Conservation (phyloP, 2,797 vertebrate genomes). For the Macroramphosus scolopax region DNA sequence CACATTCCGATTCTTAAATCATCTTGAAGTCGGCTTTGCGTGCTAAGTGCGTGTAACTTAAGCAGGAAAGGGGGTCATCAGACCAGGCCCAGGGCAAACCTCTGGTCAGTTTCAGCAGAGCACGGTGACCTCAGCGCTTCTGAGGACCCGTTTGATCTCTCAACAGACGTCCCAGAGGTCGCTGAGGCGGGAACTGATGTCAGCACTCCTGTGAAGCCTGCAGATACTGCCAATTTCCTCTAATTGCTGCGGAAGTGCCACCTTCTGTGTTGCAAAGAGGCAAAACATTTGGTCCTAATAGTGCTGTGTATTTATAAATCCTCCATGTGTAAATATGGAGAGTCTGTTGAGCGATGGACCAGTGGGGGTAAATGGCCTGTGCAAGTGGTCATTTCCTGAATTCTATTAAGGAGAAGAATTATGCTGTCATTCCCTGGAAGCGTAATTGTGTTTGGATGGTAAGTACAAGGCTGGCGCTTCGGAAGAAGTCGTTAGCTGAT, state of each 20-base stretch:
- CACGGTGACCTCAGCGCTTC: slow-evolving; percentile 55
- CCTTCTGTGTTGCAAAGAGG: slow-evolving; percentile 46
- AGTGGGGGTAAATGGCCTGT: slow-evolving; percentile 48
- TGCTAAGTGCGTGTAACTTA: slow-evolving; percentile 41
- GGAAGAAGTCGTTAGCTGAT: slow-evolving; percentile 28
- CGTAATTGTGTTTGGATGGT: slow-evolving; percentile 36
- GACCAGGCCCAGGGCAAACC: slow-evolving; percentile 32
- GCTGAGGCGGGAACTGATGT: slow-evolving; percentile 62
- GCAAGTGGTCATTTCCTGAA: slow-evolving; percentile 70
- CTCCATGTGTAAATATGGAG: slow-evolving; percentile 45
- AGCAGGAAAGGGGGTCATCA: slow-evolving; percentile 58
- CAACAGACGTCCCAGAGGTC: slow-evolving; percentile 62
- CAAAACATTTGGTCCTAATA: slow-evolving; percentile 65
- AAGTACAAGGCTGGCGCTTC: slow-evolving; percentile 35
- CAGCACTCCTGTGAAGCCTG: slow-evolving; percentile 54
- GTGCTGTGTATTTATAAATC: slow-evolving; percentile 38
- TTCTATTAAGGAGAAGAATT: slow-evolving; percentile 45
- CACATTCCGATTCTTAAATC: no score
- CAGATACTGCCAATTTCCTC: slow-evolving; percentile 64
- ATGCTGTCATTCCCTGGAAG: slow-evolving; percentile 49
- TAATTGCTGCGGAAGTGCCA: slow-evolving; percentile 68
- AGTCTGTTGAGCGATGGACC: slow-evolving; percentile 32
- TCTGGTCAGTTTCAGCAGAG: slow-evolving; percentile 68
- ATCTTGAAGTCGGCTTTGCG: no score
- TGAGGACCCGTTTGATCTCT: slow-evolving; percentile 64